Base-by-base conservation (phyloP, 2,888 invertebrate species). In the Pachymerium ferrugineum region DNA sequence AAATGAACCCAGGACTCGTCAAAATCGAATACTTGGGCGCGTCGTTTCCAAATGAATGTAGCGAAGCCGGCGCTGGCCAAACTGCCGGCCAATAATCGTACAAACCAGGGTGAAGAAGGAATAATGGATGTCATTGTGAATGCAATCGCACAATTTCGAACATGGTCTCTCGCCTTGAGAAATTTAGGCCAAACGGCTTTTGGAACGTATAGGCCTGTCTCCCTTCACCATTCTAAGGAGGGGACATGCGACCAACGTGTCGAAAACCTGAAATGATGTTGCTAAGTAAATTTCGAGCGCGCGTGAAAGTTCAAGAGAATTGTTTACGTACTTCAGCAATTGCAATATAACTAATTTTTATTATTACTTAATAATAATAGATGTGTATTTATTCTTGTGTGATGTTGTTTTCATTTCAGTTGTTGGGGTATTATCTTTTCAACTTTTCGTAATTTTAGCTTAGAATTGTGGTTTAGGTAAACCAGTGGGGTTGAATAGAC, bases 1-100 rank as follows among this genome's bases (percentile, higher is more conserved):
- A 38, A 71, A 28, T 71, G 35, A 38, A 71, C 19, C 71, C 71
- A 35, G 3, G 69, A 30, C 22, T 38, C 71, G 35, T 71, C 71
- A 19, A 29, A 30, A 35, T 71, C 71, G 33, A 71, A 16, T 0
- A 28, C 35, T 25, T 38, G 33, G 71, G 22, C 42, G 19, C 31
- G 22, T 25, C 71, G 35, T n/a, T 71, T 71, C 71, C 71, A 71
- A 28, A 71, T 38, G 71, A 25, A 38, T 10, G 33, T 38, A 14
- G 35, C 33, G 14, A 71, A 29, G 5, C 71, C 71, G 42, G 38
- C 71, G 22, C 71, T 35, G 35, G 38, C 35, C 71, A 71, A 28
- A 42, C 71, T 35, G 1, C 71, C 71, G 1, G 71, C 71, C 71
- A 71, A 19, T 0, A 71, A 22, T 28, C 71, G 71, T 10, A 71